A percentile compares a stretch with the other conserved stretches of the same genome.
Evolutionary conservation across 2,113 vertebrate genomes (phyloP).

Genomic region (Sus scrofa): T2T-Sscrofa CM000812.6:251854501-251855000

Average conservation of each 20-base stretch:
- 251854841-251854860: too few relatives aligned
- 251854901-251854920: neutral
- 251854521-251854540: neutral
- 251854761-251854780: neutral
- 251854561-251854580: neutral
- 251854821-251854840: neutral
- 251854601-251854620: neutral
- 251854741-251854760: neutral
- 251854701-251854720: neutral
- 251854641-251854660: neutral
- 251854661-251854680: neutral
- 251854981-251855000: neutral
- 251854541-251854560: neutral
- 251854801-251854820: neutral
- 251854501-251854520: neutral
- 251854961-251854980: neutral
- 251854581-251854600: neutral
- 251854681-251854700: neutral
- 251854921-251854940: neutral
- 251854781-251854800: neutral
- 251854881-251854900: neutral
- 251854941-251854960: neutral
- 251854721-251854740: neutral
- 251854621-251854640: neutral
- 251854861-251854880: neutral